Evolutionary conservation across 2,113 vertebrate species (phyloP).

Genomic region (Cepphus grylle): DNA sequence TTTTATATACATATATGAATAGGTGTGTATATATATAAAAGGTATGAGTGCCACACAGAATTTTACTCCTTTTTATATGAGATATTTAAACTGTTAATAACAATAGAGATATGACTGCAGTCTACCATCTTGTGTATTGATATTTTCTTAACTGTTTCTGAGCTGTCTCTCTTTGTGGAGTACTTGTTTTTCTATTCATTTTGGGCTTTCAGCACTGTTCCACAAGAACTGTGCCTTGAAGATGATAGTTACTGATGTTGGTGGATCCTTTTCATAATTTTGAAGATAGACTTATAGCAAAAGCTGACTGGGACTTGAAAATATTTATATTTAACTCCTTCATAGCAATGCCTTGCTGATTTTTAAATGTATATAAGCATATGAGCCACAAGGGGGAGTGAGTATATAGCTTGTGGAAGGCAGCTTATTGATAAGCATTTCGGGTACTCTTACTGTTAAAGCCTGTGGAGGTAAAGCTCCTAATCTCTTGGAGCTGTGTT

Average conservation of each 20-base stretch:
- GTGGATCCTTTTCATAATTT: not conserved
- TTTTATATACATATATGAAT: not conserved
- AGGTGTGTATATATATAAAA: not conserved
- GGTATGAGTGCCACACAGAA: not conserved
- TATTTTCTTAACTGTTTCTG: not conserved
- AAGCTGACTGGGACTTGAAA: not conserved
- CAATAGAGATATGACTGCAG: not conserved
- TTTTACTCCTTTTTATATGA: not conserved
- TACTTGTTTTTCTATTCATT: not conserved
- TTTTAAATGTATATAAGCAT: not conserved
- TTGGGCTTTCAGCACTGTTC: not conserved
- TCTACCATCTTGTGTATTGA: not conserved
- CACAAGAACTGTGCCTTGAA: not conserved
- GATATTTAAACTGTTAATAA: not conserved
- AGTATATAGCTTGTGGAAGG: not conserved
- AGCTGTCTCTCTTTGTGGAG: not conserved
- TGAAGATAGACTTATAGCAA: not conserved
- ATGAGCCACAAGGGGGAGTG: slow-evolving; percentile 24
- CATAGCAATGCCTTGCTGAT: not conserved
- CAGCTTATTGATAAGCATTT: not conserved
- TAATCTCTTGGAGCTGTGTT: not conserved
- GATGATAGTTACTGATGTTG: not conserved
- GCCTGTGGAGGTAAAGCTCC: not conserved
- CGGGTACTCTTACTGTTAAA: not conserved
- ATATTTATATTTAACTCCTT: not conserved